Evolutionary conservation across 2,113 vertebrate genomes (phyloP), one percentile per base, ranked within the genome.

Genomic region (Aptenodytes patagonicus): DNA sequence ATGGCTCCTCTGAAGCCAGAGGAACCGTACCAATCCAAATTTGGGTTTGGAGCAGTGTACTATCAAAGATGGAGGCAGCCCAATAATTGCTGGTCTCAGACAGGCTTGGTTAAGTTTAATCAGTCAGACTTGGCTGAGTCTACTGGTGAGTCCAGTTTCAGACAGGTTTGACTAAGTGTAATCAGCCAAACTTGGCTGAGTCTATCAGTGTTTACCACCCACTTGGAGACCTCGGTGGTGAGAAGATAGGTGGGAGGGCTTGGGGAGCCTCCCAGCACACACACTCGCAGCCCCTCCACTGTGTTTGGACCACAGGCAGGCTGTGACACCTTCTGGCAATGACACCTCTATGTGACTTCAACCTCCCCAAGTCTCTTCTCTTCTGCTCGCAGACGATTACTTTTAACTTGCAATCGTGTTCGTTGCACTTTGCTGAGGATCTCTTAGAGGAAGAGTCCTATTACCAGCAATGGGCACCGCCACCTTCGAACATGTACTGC

Each of bases 371-470:
- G 12, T 9, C 28, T 28, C 47, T 44, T 19, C 44, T 75, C 8
- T 60, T 51, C 17, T 60, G 62, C 19, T 44, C 8, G 2, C 49
- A 40, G 18, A 21, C 8, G 9, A 24, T 42, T 15, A 15, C 46
- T 34, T 13, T 29, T 26, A 13, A 3, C 14, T 7, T 36, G 22
- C 25, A 49, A 0, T 7, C 8, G 0, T 2, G 4, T 13, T 44
- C 34, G 5, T 12, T 38, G 54, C 61, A 10, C 61, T 44, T 34
- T 0, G 0, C 32, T n/a, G 47, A 40, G 58, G 40, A 40, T 71
- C 14, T 60, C 40, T 34, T 28, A 22, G 52, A 47, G 36, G 28
- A 57, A 28, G 17, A 79, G 11, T n/a, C 21, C 24, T 29, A 6
- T 20, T 29, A 19, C 66, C 62, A 71, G 44, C 29, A 49, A 0